phyloP scores from a whole-genome alignment of 2,888 invertebrate genomes.

The Diogma glabrata region DNA sequence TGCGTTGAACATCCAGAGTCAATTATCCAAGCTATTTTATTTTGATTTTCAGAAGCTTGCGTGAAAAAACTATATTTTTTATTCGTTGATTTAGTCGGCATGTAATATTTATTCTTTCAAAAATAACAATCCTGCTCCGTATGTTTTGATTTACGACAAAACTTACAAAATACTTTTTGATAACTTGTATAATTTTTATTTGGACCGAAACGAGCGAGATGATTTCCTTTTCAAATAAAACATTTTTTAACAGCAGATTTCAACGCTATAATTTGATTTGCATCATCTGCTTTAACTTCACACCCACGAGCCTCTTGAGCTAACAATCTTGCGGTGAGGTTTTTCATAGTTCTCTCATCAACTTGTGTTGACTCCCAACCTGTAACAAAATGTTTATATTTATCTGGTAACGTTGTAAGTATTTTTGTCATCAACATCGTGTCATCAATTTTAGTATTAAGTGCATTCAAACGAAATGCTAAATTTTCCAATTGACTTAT shows the following conservation, averaged over 20 bases:
- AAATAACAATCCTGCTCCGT: neutral
- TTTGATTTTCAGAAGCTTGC: neutral
- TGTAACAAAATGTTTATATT: neutral
- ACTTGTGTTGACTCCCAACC: neutral
- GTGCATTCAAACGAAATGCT: neutral
- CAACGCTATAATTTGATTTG: neutral
- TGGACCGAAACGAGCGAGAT: neutral
- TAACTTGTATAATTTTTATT: neutral
- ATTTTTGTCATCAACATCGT: neutral
- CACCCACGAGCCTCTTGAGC: neutral
- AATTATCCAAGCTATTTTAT: neutral
- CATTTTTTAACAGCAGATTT: neutral
- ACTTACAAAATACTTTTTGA: neutral
- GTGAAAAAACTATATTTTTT: neutral
- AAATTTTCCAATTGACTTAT: neutral
- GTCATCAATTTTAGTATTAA: neutral
- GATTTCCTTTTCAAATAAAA: neutral
- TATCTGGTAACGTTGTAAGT: neutral
- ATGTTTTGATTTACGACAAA: neutral
- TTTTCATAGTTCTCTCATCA: slow-evolving; percentile 1
- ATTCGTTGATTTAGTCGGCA: neutral
- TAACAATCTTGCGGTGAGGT: neutral
- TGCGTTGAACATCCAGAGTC: neutral
- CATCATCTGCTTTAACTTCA: neutral
- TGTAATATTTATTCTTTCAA: neutral